Base-by-base conservation (phyloP, 2,888 invertebrate genomes). In the Amitus sp. region DNA sequence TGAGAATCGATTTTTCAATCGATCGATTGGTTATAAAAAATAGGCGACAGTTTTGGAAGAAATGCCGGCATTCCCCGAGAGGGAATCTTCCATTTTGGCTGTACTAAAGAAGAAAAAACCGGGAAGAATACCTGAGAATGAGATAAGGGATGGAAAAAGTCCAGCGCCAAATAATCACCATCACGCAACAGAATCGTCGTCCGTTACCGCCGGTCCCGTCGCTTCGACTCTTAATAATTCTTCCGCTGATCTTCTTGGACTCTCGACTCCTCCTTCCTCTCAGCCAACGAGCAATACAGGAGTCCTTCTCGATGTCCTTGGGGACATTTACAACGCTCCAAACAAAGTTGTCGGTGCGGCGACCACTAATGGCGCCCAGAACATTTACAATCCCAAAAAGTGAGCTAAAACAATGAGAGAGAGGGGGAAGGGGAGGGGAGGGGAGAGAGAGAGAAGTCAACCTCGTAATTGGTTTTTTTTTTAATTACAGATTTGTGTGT, bases 61-160 rank as follows among this genome's bases (percentile, higher is more conserved):
- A 86, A 99, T 99, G 99, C 99, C 99, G 65, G 98, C 98, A 48
- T 99, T 98, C 85, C 97, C 99, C 2, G 99, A 99, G 84, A 88
- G 98, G 69, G 98, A 98, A 84, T 98, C 97, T 62, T 97, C 97
- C 10, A 97, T 99, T 75, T 85, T 99, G 70, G 96, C 97, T 49
- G 98, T 98, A 67, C 85, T 99, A 75, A 98, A 99, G 85, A 98
- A 98, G 86, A 98, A 98, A 85, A 97, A 98, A 79, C 98, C 98
- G 1, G 96, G 95, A 0, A 89, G 96, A 63, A 93, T 96, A 66
- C 95, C 95, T 50, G 96, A 96, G 82, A 92, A 92, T 76, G 91
- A 90, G 79, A 89, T 92, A 52, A 88, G 93, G 69, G 93, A 93
- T 73, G 90, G 91, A 55, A 93, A 93, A 80, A 92, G 93, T 77